A percentile compares a stretch with the other conserved stretches of the same genome.
These are phyloP conservation scores for Hippocampus kuda DNA, from an alignment of 2,797 vertebrate genomes.

Conservation along the genomic window DNA sequence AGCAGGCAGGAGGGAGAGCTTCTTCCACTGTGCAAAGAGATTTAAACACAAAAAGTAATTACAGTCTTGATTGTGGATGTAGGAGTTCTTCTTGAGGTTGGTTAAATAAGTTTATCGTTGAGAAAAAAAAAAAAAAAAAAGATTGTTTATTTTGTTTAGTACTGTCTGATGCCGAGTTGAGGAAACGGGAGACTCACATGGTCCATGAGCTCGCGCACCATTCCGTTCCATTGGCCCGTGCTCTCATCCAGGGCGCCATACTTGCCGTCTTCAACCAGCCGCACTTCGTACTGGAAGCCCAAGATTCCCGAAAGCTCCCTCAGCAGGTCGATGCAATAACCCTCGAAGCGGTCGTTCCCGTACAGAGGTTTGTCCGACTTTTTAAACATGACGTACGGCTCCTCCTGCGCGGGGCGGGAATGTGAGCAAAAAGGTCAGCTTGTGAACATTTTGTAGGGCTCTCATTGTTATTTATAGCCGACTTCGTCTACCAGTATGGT, in stretches of 20 bases:
- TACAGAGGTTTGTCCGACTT: constrained; percentile 72
- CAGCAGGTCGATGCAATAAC: constrained; percentile 69
- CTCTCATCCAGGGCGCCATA: constrained; percentile 65
- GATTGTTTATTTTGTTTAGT: background rate
- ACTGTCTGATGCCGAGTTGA: no score
- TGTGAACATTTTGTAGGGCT: background rate
- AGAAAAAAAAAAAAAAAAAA: no score
- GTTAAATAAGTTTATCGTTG: no score
- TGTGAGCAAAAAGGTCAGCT: background rate
- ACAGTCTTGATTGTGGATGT: background rate
- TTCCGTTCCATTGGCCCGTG: constrained; percentile 90
- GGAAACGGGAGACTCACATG: constrained; percentile 76
- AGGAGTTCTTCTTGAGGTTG: no score
- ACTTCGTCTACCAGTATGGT: constrained; percentile 84
- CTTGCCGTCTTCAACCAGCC: constrained; percentile 66
- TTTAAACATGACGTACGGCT: constrained; percentile 74
- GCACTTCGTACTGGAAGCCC: constrained; percentile 69
- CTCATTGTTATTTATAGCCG: background rate
- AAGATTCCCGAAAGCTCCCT: constrained; percentile 66
- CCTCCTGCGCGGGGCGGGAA: constrained; percentile 50
- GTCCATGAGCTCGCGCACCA: constrained; percentile 95
- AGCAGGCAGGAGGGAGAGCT: constrained; percentile 30
- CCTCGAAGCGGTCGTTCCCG: constrained; percentile 71
- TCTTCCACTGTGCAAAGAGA: constrained; percentile 8
- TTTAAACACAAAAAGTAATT: constrained; percentile 15